Conservation (phyloP, 2,113 vertebrate species). For the Epinephelus lanceolatus region DNA sequence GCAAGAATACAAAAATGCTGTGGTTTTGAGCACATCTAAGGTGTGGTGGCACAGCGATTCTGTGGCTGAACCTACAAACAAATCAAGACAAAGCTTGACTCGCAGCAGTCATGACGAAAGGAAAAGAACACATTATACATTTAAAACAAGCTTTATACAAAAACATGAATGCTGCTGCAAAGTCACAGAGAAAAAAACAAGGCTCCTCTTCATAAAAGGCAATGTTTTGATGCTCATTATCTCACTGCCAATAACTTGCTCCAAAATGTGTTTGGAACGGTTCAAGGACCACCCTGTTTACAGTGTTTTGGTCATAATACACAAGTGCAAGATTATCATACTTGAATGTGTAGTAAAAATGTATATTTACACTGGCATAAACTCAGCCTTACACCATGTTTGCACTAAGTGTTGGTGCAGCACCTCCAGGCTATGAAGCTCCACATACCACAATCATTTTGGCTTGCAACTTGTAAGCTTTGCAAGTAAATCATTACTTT, state of each 20-base stretch:
- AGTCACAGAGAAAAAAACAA: not conserved
- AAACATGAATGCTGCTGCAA: not conserved
- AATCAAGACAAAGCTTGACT: not conserved
- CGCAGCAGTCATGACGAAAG: not conserved
- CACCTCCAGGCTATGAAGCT: not conserved
- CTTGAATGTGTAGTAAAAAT: not conserved
- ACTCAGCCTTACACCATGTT: not conserved
- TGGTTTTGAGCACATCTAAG: not conserved
- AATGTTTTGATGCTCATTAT: slow-evolving; percentile 14
- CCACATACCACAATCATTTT: not conserved
- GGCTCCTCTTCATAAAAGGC: not conserved
- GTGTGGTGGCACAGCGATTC: not conserved
- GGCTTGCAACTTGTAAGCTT: slow-evolving; percentile 6
- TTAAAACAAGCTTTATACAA: not conserved
- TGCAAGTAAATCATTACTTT: slow-evolving; percentile 10
- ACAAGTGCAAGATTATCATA: not conserved
- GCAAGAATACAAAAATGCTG: too few relatives aligned
- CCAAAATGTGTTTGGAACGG: not conserved
- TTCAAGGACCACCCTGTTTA: not conserved
- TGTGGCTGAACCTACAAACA: not conserved
- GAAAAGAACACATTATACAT: not conserved
- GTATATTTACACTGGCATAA: not conserved
- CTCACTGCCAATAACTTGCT: not conserved
- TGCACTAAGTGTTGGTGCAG: not conserved
- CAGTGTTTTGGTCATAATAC: not conserved